Evolutionary conservation across 2,888 invertebrate species (phyloP), one percentile per base, ranked within the genome.

Genomic region (Acrobasis consociella): DNA sequence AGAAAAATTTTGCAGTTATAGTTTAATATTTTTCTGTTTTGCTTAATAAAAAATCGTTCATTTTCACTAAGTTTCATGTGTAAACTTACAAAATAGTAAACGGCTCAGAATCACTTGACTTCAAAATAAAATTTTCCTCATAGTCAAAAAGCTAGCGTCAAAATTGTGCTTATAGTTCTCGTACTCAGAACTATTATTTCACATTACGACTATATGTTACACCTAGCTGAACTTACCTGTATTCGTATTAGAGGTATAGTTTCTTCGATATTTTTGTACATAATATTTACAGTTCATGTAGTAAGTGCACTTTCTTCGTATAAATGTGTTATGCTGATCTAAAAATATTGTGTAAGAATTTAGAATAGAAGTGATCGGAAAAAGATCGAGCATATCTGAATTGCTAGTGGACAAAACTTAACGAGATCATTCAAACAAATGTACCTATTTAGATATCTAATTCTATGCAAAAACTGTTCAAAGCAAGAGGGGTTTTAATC

Each of bases 211-310:
- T 58, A 59, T 62, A 52, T 58, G 59, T 52, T 22, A 58, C 46
- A 58, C 39, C 56, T 49, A 59, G 52, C 56, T 53, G 39, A 5
- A 84, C 91, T 87, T 74, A 92, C 92, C 90, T 91, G 87, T 66
- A 91, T 88, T 81, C 87, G 77, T 78, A 92, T 92, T 38, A 92
- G 86, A 64, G 92, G 92, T 68, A 92, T 90, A 61, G 87, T 87
- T 76, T 92, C 91, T 79, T 92, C 91, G 56, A 67, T 72, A 68
- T 77, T 75, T 81, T 78, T 82, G 77, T 80, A 84, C 86, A 88
- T 87, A 82, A 80, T 84, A 80, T 74, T 69, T 62, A 72, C 68
- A 67, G 68, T 72, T 67, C 75, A 71, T 63, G 31, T 49, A 60
- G 60, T 60, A 61, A 61, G 51, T 60, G 62, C 64, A 64, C 66